These are phyloP conservation scores for Sarcophilus harrisii DNA, from an alignment of 2,797 vertebrate species.

Conservation along the genomic window DNA sequence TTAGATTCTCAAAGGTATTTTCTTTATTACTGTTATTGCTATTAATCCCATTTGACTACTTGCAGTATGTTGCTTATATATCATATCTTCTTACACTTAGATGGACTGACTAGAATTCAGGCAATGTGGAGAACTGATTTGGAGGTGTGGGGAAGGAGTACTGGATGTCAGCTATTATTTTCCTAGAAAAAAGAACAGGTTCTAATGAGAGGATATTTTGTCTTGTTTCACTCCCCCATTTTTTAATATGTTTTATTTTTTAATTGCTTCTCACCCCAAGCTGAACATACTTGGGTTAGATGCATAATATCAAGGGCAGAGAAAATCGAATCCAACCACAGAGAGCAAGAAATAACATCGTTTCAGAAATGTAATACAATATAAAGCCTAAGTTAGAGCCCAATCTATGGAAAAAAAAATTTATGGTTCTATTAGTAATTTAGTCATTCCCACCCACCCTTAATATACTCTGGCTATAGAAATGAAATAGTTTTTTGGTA, in stretches of 20 bases:
- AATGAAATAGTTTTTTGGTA: conserved; percentile 56
- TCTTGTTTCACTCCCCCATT: too few relatives aligned
- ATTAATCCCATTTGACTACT: neutral
- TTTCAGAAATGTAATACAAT: neutral
- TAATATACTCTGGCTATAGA: conserved; percentile 40
- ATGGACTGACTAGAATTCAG: neutral
- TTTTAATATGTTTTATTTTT: conserved; percentile 21
- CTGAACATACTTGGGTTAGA: neutral
- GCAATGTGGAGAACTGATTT: neutral
- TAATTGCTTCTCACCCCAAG: conserved; percentile 26
- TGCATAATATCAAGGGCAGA: neutral
- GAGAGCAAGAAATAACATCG: neutral
- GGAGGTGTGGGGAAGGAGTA: neutral
- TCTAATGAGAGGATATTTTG: neutral
- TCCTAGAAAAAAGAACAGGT: neutral
- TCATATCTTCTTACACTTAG: neutral
- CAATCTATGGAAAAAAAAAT: neutral
- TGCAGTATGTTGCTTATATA: neutral
- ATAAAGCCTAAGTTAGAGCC: neutral
- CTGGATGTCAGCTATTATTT: neutral
- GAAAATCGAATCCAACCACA: neutral
- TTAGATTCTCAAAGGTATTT: neutral
- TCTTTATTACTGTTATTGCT: neutral
- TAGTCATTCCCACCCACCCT: neutral
- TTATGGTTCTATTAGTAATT: conserved; percentile 32